Conservation (phyloP, 2,797 vertebrate species). For the Bryconaethiops microstoma region DNA sequence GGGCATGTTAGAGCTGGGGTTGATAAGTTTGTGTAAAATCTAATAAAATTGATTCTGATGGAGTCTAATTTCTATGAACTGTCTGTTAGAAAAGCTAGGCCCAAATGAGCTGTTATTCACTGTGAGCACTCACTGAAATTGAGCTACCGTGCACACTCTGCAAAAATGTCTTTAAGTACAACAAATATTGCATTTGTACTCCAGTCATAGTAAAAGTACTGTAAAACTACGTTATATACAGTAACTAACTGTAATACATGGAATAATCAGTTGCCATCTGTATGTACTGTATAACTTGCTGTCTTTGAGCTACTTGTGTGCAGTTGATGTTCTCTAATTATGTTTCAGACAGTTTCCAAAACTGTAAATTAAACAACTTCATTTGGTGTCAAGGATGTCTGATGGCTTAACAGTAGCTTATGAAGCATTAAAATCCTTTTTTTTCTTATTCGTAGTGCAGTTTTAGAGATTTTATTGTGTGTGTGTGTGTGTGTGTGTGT, state of each 20-base stretch:
- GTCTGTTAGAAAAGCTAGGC: background rate
- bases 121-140: background rate
- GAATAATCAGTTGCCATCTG: background rate
- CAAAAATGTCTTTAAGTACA: background rate
- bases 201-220: constrained; percentile 4
- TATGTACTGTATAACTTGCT: background rate
- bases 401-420: constrained; percentile 5
- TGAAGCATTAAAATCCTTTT: constrained; percentile 2
- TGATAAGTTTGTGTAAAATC: background rate
- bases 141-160: background rate
- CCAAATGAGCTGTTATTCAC: background rate
- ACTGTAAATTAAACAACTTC: background rate
- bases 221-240: background rate
- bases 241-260: constrained; percentile 6
- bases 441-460: background rate
- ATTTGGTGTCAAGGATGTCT: background rate
- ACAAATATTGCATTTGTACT: background rate
- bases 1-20: background rate
- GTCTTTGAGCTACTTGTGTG: background rate
- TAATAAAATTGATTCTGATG: background rate
- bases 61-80: background rate
- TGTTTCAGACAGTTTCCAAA: background rate
- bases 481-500: too few relatives aligned
- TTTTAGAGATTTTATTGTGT: background rate
- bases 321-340: background rate